Evolutionary conservation across 2,113 vertebrate genomes (phyloP).

Genomic region (Hiodon alosoides): DNA sequence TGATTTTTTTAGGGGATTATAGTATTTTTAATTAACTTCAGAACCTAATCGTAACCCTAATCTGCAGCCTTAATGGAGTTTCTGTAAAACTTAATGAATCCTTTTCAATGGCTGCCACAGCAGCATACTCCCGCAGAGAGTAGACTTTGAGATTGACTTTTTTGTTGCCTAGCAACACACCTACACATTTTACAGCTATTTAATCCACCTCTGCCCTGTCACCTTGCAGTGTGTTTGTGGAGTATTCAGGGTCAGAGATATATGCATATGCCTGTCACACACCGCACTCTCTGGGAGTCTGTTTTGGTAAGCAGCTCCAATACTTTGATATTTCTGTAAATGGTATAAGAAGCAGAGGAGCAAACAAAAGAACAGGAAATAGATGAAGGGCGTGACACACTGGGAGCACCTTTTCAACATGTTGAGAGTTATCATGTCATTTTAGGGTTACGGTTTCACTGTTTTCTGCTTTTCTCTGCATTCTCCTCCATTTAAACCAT

Average conservation of each 20-base stretch:
- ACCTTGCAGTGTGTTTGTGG: constrained; percentile 56
- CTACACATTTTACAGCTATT: constrained; percentile 66
- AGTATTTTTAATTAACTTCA: constrained; percentile 25
- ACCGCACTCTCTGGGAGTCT: neutral
- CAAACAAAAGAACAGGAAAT: no score
- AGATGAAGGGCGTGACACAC: no score
- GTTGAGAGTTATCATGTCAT: no score
- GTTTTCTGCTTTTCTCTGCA: no score
- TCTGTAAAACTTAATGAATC: constrained; percentile 62
- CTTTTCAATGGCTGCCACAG: constrained; percentile 56
- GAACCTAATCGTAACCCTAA: constrained; percentile 42
- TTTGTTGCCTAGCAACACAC: constrained; percentile 73
- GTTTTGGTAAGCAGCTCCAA: neutral
- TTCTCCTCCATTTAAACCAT: no score
- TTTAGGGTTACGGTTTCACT: no score
- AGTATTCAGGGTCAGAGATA: constrained; percentile 36
- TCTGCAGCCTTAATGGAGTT: constrained; percentile 59
- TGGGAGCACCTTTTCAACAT: no score
- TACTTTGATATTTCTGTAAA: neutral
- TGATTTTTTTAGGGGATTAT: constrained; percentile 9
- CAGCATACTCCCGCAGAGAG: constrained; percentile 53
- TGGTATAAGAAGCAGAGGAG: neutral
- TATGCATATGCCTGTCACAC: constrained; percentile 37
- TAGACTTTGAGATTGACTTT: constrained; percentile 56
- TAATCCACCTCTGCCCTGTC: constrained; percentile 57